Conservation (phyloP, 1,140 invertebrate species). For the Drosophila nigrodunni region DNA sequence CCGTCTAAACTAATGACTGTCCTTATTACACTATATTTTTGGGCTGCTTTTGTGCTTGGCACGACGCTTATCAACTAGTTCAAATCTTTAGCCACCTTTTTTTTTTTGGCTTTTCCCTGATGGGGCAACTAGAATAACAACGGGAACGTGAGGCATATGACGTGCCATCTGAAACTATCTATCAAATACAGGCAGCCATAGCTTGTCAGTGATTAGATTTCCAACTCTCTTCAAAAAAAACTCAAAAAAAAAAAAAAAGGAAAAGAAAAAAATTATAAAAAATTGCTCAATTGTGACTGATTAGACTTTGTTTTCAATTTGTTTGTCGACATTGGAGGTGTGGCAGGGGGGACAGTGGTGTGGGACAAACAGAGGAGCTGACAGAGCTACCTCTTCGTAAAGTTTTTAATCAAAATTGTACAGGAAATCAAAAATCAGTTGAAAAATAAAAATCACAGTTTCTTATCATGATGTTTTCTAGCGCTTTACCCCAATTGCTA, state of each 20-base stretch:
- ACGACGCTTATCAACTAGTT: slow-evolving; percentile 51
- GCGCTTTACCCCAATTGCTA: slow-evolving; percentile 74
- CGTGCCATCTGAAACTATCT: slow-evolving; percentile 79
- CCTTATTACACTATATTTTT: slow-evolving; percentile 9
- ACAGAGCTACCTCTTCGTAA: slow-evolving; percentile 48
- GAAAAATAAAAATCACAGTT: slow-evolving; percentile 83
- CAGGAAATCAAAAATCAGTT: slow-evolving; percentile 83
- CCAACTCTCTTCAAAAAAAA: slow-evolving; percentile 47
- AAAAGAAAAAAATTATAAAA: slow-evolving; percentile 47
- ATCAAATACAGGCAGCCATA: slow-evolving; percentile 82
- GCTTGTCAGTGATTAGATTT: slow-evolving; percentile 82
- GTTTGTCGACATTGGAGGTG: slow-evolving; percentile 46
- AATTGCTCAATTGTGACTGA: slow-evolving; percentile 82
- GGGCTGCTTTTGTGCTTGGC: slow-evolving; percentile 34
- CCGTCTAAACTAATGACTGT: slow-evolving; percentile 41
- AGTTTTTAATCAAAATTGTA: slow-evolving; percentile 84
- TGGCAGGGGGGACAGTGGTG: slow-evolving; percentile 9
- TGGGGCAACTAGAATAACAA: slow-evolving; percentile 21
- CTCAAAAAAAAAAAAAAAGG: slow-evolving; percentile 42
- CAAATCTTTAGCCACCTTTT: slow-evolving; percentile 60
- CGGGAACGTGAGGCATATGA: slow-evolving; percentile 28
- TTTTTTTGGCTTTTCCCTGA: slow-evolving; percentile 29
- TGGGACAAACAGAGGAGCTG: slow-evolving; percentile 19
- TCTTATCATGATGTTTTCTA: slow-evolving; percentile 78
- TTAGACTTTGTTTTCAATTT: slow-evolving; percentile 83